phyloP scores from a whole-genome alignment of 2,888 invertebrate species.

The Tuberolachnus salignus region DNA sequence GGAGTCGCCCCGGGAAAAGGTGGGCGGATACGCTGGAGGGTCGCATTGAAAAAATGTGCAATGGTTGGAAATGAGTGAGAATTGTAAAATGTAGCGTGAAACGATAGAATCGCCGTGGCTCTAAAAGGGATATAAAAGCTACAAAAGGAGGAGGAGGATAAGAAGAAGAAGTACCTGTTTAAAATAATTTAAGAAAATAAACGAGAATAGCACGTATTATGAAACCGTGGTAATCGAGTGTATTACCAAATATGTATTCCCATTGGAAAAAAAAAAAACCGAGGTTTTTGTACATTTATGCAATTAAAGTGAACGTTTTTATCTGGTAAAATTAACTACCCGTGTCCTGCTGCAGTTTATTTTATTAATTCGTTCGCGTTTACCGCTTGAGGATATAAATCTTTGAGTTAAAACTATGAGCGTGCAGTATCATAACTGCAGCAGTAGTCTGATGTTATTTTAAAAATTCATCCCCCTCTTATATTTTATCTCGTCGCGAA shows the following conservation, averaged over 20 bases:
- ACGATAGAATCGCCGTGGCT: too few species aligned
- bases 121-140: too few species aligned
- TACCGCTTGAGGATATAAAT: conserved; percentile 17
- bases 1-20: too few species aligned
- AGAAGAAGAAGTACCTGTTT: too few species aligned
- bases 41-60: too few species aligned
- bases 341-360: conserved; percentile 28
- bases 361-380: conserved; percentile 1
- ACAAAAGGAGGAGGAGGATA: too few species aligned
- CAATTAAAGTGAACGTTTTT: conserved; percentile 17
- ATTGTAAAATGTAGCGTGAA: too few species aligned
- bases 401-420: conserved; percentile 4
- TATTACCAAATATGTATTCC: neutral
- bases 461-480: conserved; percentile 26
- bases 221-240: too few species aligned
- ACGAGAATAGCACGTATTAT: too few species aligned
- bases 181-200: too few species aligned
- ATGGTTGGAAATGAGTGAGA: too few species aligned
- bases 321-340: conserved; percentile 31
- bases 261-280: conserved; percentile 28
- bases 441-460: conserved; percentile 5
- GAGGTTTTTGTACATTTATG: conserved; percentile 7
- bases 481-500: neutral
- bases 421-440: neutral
- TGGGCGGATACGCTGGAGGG: too few species aligned